Evolutionary conservation across 1,140 invertebrate species (phyloP).

Genomic region (Zelostemma sp.): DNA sequence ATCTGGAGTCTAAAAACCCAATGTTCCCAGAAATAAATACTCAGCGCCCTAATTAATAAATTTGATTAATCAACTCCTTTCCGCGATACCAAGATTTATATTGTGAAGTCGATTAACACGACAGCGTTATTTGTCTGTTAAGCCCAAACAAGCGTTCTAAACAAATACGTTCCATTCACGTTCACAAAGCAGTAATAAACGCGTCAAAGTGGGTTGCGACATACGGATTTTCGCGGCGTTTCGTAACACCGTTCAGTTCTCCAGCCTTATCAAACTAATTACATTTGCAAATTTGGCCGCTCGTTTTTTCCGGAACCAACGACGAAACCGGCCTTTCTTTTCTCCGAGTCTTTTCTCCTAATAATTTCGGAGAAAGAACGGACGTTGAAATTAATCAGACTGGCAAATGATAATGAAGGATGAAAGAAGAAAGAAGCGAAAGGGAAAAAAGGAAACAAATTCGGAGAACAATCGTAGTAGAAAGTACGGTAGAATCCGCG

Average conservation of each 20-base stretch:
- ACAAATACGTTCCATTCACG: slow-evolving; percentile 35
- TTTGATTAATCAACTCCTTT: too few relatives aligned
- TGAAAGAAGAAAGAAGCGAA: background rate
- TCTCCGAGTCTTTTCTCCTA: background rate
- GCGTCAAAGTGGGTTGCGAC: slow-evolving; percentile 47
- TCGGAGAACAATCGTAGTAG: background rate
- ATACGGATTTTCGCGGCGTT: slow-evolving; percentile 38
- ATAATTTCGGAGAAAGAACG: too few relatives aligned
- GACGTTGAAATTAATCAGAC: too few relatives aligned
- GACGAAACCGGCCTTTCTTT: too few relatives aligned
- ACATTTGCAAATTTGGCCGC: too few relatives aligned
- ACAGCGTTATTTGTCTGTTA: slow-evolving; percentile 44
- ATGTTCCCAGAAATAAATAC: too few relatives aligned
- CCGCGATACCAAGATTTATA: background rate
- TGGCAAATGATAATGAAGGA: too few relatives aligned
- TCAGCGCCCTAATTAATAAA: too few relatives aligned
- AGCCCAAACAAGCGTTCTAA: slow-evolving; percentile 45
- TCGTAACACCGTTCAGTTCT: slow-evolving; percentile 9
- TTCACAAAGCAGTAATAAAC: slow-evolving; percentile 23
- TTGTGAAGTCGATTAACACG: slow-evolving; percentile 10
- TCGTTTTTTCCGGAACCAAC: too few relatives aligned
- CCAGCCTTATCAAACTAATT: slow-evolving; percentile 6
- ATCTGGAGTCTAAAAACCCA: too few relatives aligned
- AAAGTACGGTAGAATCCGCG: background rate
- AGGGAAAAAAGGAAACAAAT: background rate